Base-by-base conservation (phyloP, 1,140 invertebrate genomes). In the Heliconius hewitsoni region DNA sequence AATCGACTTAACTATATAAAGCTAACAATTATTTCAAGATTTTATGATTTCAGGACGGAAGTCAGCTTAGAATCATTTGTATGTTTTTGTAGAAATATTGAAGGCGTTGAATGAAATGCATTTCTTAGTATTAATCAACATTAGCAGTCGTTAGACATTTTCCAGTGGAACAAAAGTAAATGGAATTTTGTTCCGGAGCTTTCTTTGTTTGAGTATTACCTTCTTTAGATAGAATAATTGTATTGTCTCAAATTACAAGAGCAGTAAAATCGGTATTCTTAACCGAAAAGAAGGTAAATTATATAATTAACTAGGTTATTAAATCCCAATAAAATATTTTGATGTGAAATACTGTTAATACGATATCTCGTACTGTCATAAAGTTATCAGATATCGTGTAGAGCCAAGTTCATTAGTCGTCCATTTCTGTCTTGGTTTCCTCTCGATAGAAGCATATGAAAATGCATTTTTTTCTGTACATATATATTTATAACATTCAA, bases 1-100 rank as follows among this genome's bases (percentile, higher is more conserved):
- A 46, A 52, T 19, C 52, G 74, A 75, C 74, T 75, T 34, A 66
- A 75, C 52, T 75, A 60, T 66, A 57, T 75, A 75, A 75, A 57
- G 55, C 52, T 60, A 75, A 66, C 34, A 23, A 75, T 42, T 57
- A 66, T 75, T 75, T 75, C 60, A 57, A 75, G 23, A 75, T 75
- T 75, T 75, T 75, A 60, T 16, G 74, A 75, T 75, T 75, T 75
- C 55, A 55, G 55, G 6, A 74, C 27, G 50, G 71, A 71, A 71
- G 30, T 8, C 71, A 34, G 34, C 34, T 71, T 71, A 39, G 71
- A 71, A 71, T 71, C 34, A 71, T 71, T 71, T 37, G 23, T 39
- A 71, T 39, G 71, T 71, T 71, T 71, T 71, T 71, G 71, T 39
- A 39, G 18, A 71, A 71, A 71, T 71, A 71, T 71, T 39, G 71